Base-by-base conservation (phyloP, 2,888 invertebrate species). In the Ptilodon capucinus region DNA sequence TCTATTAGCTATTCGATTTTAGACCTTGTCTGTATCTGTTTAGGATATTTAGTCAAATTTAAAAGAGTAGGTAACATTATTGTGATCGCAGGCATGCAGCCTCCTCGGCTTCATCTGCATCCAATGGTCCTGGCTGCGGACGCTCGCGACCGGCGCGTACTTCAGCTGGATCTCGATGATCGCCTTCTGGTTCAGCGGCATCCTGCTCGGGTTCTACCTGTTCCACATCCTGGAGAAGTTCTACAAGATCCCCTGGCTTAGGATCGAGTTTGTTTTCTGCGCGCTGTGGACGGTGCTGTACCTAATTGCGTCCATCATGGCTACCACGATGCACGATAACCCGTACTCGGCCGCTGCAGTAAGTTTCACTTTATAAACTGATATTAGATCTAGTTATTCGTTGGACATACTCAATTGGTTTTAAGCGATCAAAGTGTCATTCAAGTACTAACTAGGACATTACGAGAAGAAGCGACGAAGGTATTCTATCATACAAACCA, bases 171-270 rank as follows among this genome's bases (percentile, higher is more conserved):
- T 97, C 43, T 92, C 97, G 0, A 95, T 97, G 94, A 93, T 93
- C 14, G 97, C 95, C 14, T 95, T 98, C 80, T 97, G 97, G 95
- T 94, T 96, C 74, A 96, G 96, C 5, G 94, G 94, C 30, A 94
- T 96, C 57, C 85, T 97, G 43, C 91, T 97, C 13, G 93, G 93
- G 1, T 92, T 97, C 49, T 98, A 97, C 79, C 78, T 97, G 54
- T 96, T 97, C 84, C 97, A 97, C 78, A 92, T 97, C 19, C 92
- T 97, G 54, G 97, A 97, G 86, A 95, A 95, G 81, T 94, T 95
- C 76, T 95, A 94, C 79, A 94, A 93, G 84, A 94, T 97, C 66
- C 97, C 97, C 2, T 97, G 97, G 97, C 86, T 97, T 50, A 95
- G 94, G 84, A 93, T 96, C 57, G 97, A 97, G 90, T 92, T 97